phyloP scores from a whole-genome alignment of 2,113 vertebrate species.

The Otis tarda region DNA sequence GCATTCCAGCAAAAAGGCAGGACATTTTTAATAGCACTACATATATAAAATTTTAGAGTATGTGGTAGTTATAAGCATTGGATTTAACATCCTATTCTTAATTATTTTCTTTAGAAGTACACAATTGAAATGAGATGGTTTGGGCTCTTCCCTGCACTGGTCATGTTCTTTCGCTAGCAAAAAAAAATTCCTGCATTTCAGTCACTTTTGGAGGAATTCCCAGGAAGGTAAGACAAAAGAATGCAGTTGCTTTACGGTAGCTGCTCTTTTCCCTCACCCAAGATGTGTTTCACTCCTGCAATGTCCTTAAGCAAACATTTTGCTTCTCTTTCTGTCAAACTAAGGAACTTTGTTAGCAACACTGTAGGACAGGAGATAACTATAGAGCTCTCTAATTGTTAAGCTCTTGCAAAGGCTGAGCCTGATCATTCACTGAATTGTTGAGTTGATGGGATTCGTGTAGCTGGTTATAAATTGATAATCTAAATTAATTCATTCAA shows the following conservation, averaged over 20 bases:
- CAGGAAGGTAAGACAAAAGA: not conserved
- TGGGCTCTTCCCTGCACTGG: not conserved
- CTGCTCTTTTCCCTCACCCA: not conserved
- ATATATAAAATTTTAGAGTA: not conserved
- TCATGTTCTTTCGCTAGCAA: not conserved
- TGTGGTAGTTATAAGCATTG: not conserved
- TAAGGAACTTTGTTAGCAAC: slow-evolving; percentile 10
- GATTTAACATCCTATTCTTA: not conserved
- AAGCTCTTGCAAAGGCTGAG: slow-evolving; percentile 68
- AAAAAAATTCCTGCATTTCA: not conserved
- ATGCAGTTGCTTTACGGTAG: not conserved
- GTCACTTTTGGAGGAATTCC: not conserved
- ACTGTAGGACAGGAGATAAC: not conserved
- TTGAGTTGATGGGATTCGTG: slow-evolving; percentile 81
- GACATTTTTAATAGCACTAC: not conserved
- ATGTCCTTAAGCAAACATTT: slow-evolving; percentile 39
- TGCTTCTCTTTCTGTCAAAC: slow-evolving; percentile 29
- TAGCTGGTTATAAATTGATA: slow-evolving; percentile 88
- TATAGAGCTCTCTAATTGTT: slow-evolving; percentile 62
- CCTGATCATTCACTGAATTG: slow-evolving; percentile 80
- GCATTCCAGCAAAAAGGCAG: not conserved
- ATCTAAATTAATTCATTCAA: slow-evolving; percentile 89
- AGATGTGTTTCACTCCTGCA: not conserved
- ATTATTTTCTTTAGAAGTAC: not conserved
- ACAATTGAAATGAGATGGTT: not conserved